phyloP scores from a whole-genome alignment of 2,888 invertebrate genomes.

The Monochamus alternatus region DNA sequence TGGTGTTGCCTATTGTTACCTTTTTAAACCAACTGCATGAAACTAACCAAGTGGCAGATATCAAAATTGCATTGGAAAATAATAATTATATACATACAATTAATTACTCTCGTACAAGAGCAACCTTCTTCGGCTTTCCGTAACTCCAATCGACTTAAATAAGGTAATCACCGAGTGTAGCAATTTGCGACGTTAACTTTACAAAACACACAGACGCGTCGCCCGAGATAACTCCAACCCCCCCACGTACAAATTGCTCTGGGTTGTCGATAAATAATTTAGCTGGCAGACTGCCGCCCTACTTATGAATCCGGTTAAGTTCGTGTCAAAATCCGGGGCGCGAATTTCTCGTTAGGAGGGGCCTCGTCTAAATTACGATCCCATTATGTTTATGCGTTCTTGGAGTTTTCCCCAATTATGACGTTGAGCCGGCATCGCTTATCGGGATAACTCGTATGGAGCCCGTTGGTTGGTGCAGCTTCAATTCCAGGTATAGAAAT shows the following conservation, averaged over 20 bases:
- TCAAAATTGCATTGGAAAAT: too few species aligned
- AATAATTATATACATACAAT: too few species aligned
- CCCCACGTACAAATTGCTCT: not conserved
- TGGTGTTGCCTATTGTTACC: too few species aligned
- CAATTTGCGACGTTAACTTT: too few species aligned
- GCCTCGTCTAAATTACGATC: constrained; percentile 11
- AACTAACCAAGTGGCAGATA: too few species aligned
- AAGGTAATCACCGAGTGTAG: too few species aligned
- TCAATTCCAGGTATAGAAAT: not conserved
- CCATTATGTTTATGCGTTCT: constrained; percentile 23
- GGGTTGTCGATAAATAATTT: constrained; percentile 1
- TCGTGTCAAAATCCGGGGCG: constrained; percentile 8
- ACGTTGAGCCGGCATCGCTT: not conserved
- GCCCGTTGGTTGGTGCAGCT: not conserved
- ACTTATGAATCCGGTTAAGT: constrained; percentile 1
- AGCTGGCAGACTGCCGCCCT: not conserved
- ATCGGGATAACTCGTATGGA: not conserved
- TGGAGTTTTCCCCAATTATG: constrained; percentile 15
- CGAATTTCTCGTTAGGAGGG: constrained; percentile 3
- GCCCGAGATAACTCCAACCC: not conserved
- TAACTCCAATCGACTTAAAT: too few species aligned
- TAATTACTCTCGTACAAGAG: too few species aligned
- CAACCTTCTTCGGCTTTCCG: too few species aligned
- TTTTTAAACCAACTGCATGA: too few species aligned
- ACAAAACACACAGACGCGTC: not conserved